Conservation (phyloP, 2,888 invertebrate species). For the Carabus problematicus region DNA sequence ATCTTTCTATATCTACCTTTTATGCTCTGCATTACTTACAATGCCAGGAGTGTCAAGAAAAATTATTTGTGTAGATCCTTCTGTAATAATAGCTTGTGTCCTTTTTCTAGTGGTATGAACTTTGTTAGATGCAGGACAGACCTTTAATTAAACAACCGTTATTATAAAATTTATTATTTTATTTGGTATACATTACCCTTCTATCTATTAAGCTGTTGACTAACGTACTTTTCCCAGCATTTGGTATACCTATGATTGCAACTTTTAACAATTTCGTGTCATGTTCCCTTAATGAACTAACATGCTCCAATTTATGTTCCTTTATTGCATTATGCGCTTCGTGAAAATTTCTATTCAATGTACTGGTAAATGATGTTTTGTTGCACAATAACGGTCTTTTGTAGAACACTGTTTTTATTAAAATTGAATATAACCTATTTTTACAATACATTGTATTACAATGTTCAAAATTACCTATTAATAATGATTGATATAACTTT, state of each 20-base stretch:
- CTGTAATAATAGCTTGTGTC: slow-evolving; percentile 74
- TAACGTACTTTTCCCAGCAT: slow-evolving; percentile 95
- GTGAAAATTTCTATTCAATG: background rate
- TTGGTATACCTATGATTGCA: slow-evolving; percentile 91
- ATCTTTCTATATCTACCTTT: slow-evolving; percentile 63
- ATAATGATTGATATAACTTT: too few species aligned
- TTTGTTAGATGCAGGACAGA: slow-evolving; percentile 89
- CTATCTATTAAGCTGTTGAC: slow-evolving; percentile 85
- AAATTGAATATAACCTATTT: too few species aligned
- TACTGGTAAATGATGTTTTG: too few species aligned
- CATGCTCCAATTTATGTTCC: background rate
- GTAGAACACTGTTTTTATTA: too few species aligned
- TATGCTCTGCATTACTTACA: slow-evolving; percentile 71
- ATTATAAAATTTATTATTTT: slow-evolving; percentile 1
- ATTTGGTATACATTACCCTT: slow-evolving; percentile 64
- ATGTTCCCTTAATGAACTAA: background rate
- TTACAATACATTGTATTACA: too few species aligned
- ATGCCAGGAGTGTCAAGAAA: slow-evolving; percentile 95
- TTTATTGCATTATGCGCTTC: background rate
- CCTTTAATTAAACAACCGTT: slow-evolving; percentile 61
- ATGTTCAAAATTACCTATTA: too few species aligned
- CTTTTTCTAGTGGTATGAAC: slow-evolving; percentile 87
- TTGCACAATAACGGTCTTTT: too few species aligned
- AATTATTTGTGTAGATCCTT: slow-evolving; percentile 84
- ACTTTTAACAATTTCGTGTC: slow-evolving; percentile 67